phyloP scores from a whole-genome alignment of 2,113 vertebrate genomes.

The Megaceryle torquata region DNA sequence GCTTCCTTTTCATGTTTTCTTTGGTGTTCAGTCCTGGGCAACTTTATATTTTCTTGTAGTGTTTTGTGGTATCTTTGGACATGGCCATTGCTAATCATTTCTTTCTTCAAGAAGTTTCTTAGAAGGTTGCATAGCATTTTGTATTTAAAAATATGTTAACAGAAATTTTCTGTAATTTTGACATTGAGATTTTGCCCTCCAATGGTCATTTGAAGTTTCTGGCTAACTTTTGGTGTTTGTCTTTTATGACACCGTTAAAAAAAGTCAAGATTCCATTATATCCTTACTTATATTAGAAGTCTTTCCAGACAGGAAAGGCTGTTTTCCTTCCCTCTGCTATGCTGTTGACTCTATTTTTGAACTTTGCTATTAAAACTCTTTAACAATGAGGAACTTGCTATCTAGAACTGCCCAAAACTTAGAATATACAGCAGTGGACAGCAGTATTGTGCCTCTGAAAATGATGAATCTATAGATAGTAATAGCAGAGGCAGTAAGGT shows the following conservation, averaged over 20 bases:
- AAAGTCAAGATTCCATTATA: not conserved
- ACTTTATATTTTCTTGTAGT: not conserved
- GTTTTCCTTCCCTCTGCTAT: not conserved
- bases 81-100: not conserved
- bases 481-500: not conserved
- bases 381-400: not conserved
- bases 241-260: not conserved
- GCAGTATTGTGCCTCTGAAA: not conserved
- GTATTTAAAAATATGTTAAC: not conserved
- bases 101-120: not conserved
- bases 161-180: not conserved
- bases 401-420: not conserved
- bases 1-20: not conserved
- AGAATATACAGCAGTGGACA: not conserved
- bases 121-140: not conserved
- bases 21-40: not conserved
- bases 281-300: not conserved
- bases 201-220: not conserved
- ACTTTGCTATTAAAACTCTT: not conserved
- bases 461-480: not conserved
- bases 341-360: not conserved
- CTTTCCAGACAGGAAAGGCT: not conserved
- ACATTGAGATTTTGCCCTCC: not conserved
- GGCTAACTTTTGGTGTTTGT: not conserved
- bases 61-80: not conserved